Evolutionary conservation across 2,113 vertebrate genomes (phyloP).

Genomic region (Megalops atlanticus): DNA sequence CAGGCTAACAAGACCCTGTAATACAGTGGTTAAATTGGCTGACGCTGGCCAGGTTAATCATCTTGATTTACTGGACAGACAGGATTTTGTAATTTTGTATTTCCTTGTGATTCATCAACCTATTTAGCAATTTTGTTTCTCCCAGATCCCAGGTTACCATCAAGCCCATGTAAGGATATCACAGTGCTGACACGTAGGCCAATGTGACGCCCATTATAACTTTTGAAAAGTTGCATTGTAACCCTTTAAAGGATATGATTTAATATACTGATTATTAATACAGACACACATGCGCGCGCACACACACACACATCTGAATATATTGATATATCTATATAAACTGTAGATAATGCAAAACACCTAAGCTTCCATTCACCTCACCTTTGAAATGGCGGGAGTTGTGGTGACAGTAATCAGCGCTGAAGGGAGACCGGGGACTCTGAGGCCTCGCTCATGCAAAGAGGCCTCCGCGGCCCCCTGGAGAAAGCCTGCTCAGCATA

Average conservation of each 20-base stretch:
- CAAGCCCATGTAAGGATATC: not conserved
- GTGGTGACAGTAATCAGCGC: not conserved
- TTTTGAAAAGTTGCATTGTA: no score
- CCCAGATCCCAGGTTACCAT: no score
- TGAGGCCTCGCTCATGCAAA: not conserved
- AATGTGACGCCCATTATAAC: not conserved
- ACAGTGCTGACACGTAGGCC: not conserved
- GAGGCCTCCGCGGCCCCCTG: not conserved
- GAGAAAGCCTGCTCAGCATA: slow-evolving; percentile 1
- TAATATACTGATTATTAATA: no score
- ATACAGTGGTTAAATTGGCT: not conserved
- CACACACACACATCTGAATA: no score
- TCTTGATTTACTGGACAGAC: not conserved
- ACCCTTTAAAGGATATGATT: no score
- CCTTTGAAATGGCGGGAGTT: not conserved
- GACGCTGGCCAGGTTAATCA: not conserved
- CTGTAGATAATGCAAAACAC: not conserved
- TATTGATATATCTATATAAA: not conserved
- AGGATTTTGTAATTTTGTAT: not conserved
- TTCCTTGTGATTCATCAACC: not conserved
- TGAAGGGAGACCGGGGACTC: not conserved
- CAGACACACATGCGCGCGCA: no score
- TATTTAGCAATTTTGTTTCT: not conserved
- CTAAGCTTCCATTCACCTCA: no score
- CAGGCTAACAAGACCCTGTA: no score